A percentile compares a stretch with the other conserved stretches of the same genome.
Evolutionary conservation across 2,113 vertebrate genomes (phyloP).

Genomic region (Pituophis catenifer): DNA sequence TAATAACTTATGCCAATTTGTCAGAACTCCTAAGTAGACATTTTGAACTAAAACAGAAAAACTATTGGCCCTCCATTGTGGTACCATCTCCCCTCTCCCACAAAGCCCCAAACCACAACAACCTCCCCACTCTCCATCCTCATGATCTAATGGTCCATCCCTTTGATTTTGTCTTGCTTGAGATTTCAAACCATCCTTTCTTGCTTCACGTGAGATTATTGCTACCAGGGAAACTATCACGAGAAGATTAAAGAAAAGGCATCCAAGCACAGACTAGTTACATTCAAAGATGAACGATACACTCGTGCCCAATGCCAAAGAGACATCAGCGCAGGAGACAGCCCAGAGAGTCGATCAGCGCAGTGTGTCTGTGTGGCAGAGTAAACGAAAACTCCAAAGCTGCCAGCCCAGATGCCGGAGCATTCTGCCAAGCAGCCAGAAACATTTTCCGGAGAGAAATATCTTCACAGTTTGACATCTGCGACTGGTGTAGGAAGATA

Average conservation of each 20-base stretch:
- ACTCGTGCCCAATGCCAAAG: slow-evolving; percentile 32
- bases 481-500: slow-evolving; percentile 44
- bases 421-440: slow-evolving; percentile 39
- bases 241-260: slow-evolving; percentile 9
- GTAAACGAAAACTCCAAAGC: slow-evolving; percentile 43
- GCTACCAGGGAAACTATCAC: slow-evolving; percentile 4
- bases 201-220: not conserved
- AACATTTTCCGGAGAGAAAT: slow-evolving; percentile 40
- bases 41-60: not conserved
- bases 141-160: slow-evolving; percentile 3
- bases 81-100: not conserved
- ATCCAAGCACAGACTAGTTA: not conserved
- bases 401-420: slow-evolving; percentile 38
- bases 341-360: slow-evolving; percentile 39
- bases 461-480: slow-evolving; percentile 51
- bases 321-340: slow-evolving; percentile 38
- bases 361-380: slow-evolving; percentile 38
- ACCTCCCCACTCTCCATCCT: not conserved
- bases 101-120: not conserved
- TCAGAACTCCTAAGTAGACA: not conserved
- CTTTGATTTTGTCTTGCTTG: not conserved
- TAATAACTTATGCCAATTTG: slow-evolving; percentile 9
- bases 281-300: slow-evolving; percentile 31
- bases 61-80: not conserved
- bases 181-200: not conserved